phyloP scores from a whole-genome alignment of 2,888 invertebrate species.

The Ctena decussata region DNA sequence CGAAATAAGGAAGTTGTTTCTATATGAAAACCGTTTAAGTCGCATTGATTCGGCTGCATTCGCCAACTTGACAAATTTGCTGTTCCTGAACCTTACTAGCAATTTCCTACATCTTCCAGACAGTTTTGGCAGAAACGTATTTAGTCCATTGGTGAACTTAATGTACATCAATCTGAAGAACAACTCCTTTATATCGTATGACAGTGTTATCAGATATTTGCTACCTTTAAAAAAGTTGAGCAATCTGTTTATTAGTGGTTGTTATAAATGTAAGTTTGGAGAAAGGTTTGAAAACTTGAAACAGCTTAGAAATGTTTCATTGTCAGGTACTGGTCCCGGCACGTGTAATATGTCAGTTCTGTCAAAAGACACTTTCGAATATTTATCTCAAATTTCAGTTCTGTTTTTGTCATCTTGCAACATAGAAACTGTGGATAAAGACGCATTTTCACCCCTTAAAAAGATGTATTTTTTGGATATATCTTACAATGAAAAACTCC shows the following conservation, averaged over 20 bases:
- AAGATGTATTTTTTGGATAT: conserved; percentile 28
- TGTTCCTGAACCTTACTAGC: not conserved
- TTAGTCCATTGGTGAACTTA: not conserved
- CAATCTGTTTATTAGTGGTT: not conserved
- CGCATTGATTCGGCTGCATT: conserved; percentile 32
- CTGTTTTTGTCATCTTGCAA: conserved; percentile 38
- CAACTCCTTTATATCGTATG: not conserved
- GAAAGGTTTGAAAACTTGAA: conserved; percentile 15
- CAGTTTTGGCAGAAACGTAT: not conserved
- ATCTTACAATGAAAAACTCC: conserved; percentile 49
- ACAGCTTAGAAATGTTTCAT: conserved; percentile 16
- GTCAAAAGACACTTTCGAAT: conserved; percentile 25
- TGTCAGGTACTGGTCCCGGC: conserved; percentile 3
- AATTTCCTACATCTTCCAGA: not conserved
- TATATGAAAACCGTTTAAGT: conserved; percentile 30
- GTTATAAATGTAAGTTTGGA: conserved; percentile 22
- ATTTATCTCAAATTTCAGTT: conserved; percentile 1
- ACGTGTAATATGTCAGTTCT: conserved; percentile 11
- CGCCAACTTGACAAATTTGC: not conserved
- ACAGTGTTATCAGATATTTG: not conserved
- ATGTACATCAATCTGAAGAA: not conserved
- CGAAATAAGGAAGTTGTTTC: conserved; percentile 4
- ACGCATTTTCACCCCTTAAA: not conserved
- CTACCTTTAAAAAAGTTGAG: not conserved
- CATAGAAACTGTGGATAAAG: conserved; percentile 13